phyloP scores from a whole-genome alignment of 2,797 vertebrate genomes.

The Lepilemur ruficaudatus region DNA sequence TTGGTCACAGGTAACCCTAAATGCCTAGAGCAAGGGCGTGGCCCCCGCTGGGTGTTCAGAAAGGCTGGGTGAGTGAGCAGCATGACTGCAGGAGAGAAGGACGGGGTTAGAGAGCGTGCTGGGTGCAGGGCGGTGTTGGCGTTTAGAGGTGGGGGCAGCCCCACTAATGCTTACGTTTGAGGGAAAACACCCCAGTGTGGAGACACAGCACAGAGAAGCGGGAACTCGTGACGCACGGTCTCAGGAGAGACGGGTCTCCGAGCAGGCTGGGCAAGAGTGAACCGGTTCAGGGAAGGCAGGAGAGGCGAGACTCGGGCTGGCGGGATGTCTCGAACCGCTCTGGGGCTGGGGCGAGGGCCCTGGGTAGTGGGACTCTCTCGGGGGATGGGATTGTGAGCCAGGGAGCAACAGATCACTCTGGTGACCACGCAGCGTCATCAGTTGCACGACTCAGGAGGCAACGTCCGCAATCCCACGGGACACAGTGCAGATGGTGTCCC shows the following conservation, averaged over 20 bases:
- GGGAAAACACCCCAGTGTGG: not conserved
- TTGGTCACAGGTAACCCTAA: not conserved
- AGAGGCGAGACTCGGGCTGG: not conserved
- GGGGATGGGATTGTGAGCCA: not conserved
- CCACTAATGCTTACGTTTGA: not conserved
- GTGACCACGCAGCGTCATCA: not conserved
- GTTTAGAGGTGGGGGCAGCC: not conserved
- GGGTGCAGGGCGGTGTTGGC: not conserved
- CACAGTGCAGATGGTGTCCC: rapidly evolving
- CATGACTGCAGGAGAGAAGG: not conserved
- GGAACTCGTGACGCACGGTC: not conserved
- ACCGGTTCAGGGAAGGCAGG: not conserved
- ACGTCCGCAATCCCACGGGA: not conserved
- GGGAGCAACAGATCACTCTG: not conserved
- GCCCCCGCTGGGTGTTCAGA: not conserved
- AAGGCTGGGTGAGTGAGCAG: not conserved
- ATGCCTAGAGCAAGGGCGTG: not conserved
- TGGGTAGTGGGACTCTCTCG: not conserved
- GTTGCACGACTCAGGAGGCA: not conserved
- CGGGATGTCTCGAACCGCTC: not conserved
- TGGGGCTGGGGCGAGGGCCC: not conserved
- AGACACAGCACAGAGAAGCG: not conserved
- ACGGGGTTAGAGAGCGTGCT: not conserved
- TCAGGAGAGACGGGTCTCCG: not conserved
- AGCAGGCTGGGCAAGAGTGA: rapidly evolving